A percentile compares a stretch with the other conserved stretches of the same genome.
Conservation (phyloP, 2,113 vertebrate species). For the Ciconia boyciana region DNA sequence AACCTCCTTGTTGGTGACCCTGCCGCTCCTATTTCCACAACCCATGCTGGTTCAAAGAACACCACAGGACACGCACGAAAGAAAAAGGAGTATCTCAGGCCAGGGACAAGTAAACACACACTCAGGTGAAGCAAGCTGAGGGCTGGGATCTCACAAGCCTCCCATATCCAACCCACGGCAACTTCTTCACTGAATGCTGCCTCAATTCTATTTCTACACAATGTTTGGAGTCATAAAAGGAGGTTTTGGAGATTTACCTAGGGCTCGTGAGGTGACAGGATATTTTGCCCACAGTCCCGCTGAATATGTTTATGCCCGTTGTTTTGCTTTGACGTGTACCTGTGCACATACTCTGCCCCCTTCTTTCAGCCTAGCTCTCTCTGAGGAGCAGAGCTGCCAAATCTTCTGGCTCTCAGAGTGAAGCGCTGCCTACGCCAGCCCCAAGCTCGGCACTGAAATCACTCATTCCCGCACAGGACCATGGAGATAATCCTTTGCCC, state of each 20-base stretch:
- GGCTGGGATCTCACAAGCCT: neutral
- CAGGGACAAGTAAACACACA: neutral
- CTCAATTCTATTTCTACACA: neutral
- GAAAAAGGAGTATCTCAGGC: neutral
- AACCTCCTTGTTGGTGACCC: neutral
- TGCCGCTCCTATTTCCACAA: neutral
- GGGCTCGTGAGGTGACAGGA: neutral
- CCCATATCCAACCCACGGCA: neutral
- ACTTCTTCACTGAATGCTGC: neutral
- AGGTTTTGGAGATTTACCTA: neutral
- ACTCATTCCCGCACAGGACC: neutral
- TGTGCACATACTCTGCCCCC: neutral
- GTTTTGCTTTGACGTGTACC: neutral
- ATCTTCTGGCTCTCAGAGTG: neutral
- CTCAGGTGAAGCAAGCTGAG: neutral
- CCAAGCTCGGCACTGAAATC: neutral
- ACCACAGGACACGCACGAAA: fast-evolving
- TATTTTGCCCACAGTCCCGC: neutral
- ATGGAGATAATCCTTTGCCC: neutral
- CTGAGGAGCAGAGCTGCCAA: neutral
- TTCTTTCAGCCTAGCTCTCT: neutral
- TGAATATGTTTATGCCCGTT: neutral
- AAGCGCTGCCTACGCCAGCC: neutral
- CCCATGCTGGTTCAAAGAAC: neutral
- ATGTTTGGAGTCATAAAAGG: neutral